A percentile compares a stretch with the other conserved stretches of the same genome.
These are phyloP conservation scores for Homarus americanus DNA, from an alignment of 1,140 invertebrate genomes.

Conservation along the genomic window DNA sequence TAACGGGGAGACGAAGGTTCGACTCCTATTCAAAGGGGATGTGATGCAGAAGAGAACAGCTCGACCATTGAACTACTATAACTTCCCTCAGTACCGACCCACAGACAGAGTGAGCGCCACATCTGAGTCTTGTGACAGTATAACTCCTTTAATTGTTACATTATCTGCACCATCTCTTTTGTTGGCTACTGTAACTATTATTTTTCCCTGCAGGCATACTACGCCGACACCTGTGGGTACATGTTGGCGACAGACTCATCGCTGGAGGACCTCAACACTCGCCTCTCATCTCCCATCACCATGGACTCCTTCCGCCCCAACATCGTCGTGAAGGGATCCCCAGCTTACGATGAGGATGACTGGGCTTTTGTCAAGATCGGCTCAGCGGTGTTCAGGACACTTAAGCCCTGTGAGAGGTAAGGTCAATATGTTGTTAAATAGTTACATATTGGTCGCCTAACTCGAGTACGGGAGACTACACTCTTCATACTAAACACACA, in stretches of 20 bases:
- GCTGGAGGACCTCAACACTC: slow-evolving; percentile 49
- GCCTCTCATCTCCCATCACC: slow-evolving; percentile 28
- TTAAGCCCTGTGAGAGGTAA: slow-evolving; percentile 59
- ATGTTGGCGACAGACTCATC: slow-evolving; percentile 37
- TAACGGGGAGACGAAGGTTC: neutral
- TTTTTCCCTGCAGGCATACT: too few relatives aligned
- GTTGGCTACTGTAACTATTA: too few relatives aligned
- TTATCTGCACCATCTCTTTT: too few relatives aligned
- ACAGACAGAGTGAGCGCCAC: slow-evolving; percentile 34
- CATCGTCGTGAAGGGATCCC: slow-evolving; percentile 19
- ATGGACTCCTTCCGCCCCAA: slow-evolving; percentile 53
- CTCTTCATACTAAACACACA: neutral
- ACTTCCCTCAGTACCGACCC: slow-evolving; percentile 4
- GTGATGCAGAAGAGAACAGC: slow-evolving; percentile 7
- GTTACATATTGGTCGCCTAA: too few relatives aligned
- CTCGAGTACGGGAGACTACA: too few relatives aligned
- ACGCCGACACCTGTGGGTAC: slow-evolving; percentile 33
- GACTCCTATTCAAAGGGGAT: slow-evolving; percentile 31
- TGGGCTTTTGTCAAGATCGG: slow-evolving; percentile 61
- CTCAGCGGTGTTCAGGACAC: slow-evolving; percentile 33
- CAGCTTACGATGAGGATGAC: slow-evolving; percentile 51
- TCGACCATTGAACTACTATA: neutral
- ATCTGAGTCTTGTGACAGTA: too few relatives aligned
- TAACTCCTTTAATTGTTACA: too few relatives aligned
- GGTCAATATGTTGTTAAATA: neutral